A percentile compares a stretch with the other conserved stretches of the same genome.
These are phyloP conservation scores for Cordilura impudica DNA, from an alignment of 2,888 invertebrate genomes.

Conservation along the genomic window DNA sequence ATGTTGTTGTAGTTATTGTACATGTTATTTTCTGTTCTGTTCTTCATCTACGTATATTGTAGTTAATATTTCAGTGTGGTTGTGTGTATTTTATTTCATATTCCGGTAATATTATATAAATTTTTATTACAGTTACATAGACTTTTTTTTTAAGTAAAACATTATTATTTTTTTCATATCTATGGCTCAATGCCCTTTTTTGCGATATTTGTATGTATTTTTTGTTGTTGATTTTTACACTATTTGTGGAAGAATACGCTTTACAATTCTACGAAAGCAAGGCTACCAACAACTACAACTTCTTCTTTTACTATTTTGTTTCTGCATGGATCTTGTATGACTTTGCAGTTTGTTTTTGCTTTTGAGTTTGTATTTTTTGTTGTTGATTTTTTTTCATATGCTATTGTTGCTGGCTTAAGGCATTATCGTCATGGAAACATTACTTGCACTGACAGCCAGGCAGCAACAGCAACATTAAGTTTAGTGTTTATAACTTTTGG, in stretches of 20 bases:
- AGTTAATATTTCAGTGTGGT: no score
- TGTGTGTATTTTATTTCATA: slow-evolving; percentile 11
- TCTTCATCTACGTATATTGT: neutral
- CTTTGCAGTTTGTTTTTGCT: neutral
- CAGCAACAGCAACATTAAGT: slow-evolving; percentile 6
- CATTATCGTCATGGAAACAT: slow-evolving; percentile 22
- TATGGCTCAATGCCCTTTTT: slow-evolving; percentile 46
- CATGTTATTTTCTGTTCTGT: neutral
- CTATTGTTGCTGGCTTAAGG: slow-evolving; percentile 11
- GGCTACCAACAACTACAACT: neutral
- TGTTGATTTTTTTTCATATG: neutral
- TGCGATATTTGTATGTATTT: slow-evolving; percentile 20
- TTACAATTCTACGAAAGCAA: neutral
- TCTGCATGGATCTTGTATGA: neutral
- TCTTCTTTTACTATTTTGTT: neutral
- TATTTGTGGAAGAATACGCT: neutral
- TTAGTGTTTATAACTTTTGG: slow-evolving; percentile 20
- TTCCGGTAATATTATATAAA: slow-evolving; percentile 17
- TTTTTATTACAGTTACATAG: slow-evolving; percentile 25
- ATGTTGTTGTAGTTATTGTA: neutral
- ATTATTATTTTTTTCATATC: slow-evolving; percentile 22
- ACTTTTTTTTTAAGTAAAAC: neutral
- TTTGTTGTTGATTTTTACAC: slow-evolving; percentile 14
- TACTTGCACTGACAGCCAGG: slow-evolving; percentile 2
- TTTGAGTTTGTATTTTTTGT: neutral